A percentile compares a stretch with the other conserved stretches of the same genome.
These are phyloP conservation scores for Machimus atricapillus DNA, from an alignment of 2,888 invertebrate species.

Conservation along the genomic window DNA sequence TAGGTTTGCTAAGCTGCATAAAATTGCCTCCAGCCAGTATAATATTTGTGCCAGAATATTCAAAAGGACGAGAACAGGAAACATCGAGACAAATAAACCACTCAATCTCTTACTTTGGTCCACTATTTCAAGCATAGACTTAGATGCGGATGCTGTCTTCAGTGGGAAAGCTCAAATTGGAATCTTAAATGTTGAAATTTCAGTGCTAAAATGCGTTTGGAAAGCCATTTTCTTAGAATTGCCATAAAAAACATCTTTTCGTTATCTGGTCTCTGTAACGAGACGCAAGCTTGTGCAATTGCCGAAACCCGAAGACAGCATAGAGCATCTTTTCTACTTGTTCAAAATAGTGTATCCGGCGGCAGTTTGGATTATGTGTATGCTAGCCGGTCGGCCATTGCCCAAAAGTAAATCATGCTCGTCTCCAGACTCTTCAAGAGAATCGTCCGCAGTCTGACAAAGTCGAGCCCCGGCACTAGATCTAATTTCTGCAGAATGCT, in stretches of 20 bases:
- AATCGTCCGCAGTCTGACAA: constrained; percentile 47
- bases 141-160: constrained; percentile 13
- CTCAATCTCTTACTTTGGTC: not conserved
- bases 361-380: constrained; percentile 51
- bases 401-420: constrained; percentile 50
- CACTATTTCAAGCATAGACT: not conserved
- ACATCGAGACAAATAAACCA: constrained; percentile 12
- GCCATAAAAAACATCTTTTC: not conserved
- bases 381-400: constrained; percentile 52
- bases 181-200: not conserved
- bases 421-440: constrained; percentile 10
- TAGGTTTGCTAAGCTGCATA: not conserved
- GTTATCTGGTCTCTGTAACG: not conserved
- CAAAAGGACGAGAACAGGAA: constrained; percentile 2
- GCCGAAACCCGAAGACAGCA: not conserved
- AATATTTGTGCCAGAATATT: not conserved
- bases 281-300: not conserved
- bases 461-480: constrained; percentile 53
- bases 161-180: not conserved
- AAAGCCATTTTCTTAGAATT: not conserved
- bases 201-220: not conserved
- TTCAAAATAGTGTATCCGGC: constrained; percentile 50
- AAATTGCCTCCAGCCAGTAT: not conserved
- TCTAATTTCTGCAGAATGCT: constrained; percentile 48
- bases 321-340: constrained; percentile 47